These are phyloP conservation scores for Spilosoma lubricipeda DNA, from an alignment of 2,888 invertebrate species.

Conservation along the genomic window DNA sequence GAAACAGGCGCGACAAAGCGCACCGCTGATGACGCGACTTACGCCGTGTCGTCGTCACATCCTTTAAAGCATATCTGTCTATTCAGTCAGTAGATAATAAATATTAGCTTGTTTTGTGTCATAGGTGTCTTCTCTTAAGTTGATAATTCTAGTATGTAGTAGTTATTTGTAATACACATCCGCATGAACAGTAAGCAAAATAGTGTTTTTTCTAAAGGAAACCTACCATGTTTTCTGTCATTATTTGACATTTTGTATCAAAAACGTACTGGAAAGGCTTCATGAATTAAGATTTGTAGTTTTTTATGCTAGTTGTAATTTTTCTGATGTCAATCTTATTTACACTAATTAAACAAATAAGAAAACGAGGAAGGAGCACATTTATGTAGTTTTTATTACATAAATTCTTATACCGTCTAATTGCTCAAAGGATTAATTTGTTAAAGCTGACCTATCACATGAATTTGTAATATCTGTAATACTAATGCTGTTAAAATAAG, in stretches of 20 bases:
- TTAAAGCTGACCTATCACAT: constrained; percentile 1
- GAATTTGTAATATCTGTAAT: neutral
- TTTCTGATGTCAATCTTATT: neutral
- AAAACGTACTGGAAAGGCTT: neutral
- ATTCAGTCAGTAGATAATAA: neutral
- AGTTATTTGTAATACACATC: neutral
- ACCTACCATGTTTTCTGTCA: neutral
- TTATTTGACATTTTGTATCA: neutral
- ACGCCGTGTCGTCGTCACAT: constrained; percentile 41
- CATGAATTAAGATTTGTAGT: neutral
- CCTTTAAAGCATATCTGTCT: constrained; percentile 34
- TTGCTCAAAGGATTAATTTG: neutral
- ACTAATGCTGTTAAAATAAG: neutral
- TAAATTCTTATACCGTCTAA: neutral
- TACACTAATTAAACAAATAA: constrained; percentile 9
- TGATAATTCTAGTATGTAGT: neutral
- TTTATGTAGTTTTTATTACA: neutral
- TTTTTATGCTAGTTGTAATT: neutral
- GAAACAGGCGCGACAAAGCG: constrained; percentile 58
- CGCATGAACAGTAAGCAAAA: neutral
- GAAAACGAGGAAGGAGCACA: neutral
- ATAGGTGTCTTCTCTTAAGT: neutral
- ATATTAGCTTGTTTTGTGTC: neutral
- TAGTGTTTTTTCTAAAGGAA: neutral
- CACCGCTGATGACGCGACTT: constrained; percentile 36